phyloP scores from a whole-genome alignment of 2,797 vertebrate genomes.

The Gymnopithys bicolor region DNA sequence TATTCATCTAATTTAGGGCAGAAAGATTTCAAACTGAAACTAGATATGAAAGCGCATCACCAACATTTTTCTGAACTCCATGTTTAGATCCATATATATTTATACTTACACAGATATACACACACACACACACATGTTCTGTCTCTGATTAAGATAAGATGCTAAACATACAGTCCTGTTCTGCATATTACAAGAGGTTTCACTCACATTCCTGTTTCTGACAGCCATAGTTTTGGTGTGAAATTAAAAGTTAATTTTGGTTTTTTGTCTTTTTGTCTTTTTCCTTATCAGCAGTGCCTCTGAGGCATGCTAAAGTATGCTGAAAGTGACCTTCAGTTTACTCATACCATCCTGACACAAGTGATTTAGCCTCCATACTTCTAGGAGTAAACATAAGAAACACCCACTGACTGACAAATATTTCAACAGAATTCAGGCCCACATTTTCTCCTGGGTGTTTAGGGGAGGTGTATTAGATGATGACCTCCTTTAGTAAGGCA shows the following conservation, averaged over 20 bases:
- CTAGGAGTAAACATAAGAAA: constrained; percentile 68
- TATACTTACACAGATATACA: neutral
- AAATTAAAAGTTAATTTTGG: constrained; percentile 78
- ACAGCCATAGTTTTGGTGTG: constrained; percentile 37
- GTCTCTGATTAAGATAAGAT: constrained; percentile 52
- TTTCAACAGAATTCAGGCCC: constrained; percentile 40
- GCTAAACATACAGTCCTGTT: constrained; percentile 27
- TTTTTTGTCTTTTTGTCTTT: constrained; percentile 72
- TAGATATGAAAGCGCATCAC: constrained; percentile 26
- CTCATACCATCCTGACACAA: constrained; percentile 72
- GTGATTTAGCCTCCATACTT: constrained; percentile 69
- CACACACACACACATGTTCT: neutral
- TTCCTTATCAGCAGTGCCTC: constrained; percentile 73
- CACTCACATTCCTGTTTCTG: constrained; percentile 27
- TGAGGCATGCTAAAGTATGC: constrained; percentile 63
- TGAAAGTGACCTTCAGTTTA: constrained; percentile 79
- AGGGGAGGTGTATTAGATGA: neutral
- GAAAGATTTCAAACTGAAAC: constrained; percentile 38
- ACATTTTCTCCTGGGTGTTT: neutral
- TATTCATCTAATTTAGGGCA: constrained; percentile 62
- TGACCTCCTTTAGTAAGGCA: neutral
- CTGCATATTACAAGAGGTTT: constrained; percentile 28
- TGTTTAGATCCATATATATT: constrained; percentile 21
- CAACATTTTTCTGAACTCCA: constrained; percentile 31
- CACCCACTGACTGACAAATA: constrained; percentile 55